A percentile compares a stretch with the other conserved stretches of the same genome.
phyloP scores from a whole-genome alignment of 2,113 vertebrate genomes.

The Ammodytes dubius region DNA sequence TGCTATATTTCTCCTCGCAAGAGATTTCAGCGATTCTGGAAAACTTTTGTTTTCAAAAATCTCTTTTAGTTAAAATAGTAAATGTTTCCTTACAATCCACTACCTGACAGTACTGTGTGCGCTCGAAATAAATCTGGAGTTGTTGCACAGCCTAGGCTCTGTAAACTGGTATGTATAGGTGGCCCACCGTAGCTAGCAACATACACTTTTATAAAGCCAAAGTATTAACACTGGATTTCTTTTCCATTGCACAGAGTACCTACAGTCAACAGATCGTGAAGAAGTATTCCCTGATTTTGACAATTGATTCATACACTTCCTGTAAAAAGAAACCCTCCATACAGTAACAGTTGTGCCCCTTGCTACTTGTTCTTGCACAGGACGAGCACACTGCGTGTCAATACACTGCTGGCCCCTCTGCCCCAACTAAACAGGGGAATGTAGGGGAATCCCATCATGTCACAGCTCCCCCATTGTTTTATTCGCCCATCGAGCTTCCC shows the following conservation, averaged over 20 bases:
- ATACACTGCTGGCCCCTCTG: conserved; percentile 45
- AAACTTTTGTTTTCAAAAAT: neutral
- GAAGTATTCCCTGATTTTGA: too few species aligned
- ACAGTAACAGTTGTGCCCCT: conserved; percentile 19
- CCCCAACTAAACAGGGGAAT: conserved; percentile 50
- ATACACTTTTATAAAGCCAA: too few species aligned
- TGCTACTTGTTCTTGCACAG: conserved; percentile 33
- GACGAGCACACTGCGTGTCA: conserved; percentile 38
- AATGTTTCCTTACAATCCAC: too few species aligned
- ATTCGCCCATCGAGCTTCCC: conserved; percentile 39
- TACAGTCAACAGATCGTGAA: too few species aligned
- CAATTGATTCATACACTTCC: neutral
- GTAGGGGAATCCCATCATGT: conserved; percentile 72
- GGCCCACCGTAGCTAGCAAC: too few species aligned
- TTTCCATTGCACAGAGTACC: too few species aligned
- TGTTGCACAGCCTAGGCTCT: too few species aligned
- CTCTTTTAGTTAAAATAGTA: too few species aligned
- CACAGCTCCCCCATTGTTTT: conserved; percentile 75
- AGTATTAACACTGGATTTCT: too few species aligned
- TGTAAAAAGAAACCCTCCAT: conserved; percentile 12
- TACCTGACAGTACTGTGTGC: too few species aligned
- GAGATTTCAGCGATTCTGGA: neutral
- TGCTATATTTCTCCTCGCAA: neutral
- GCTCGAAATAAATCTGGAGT: too few species aligned
- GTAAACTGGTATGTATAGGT: too few species aligned